Evolutionary conservation across 2,797 vertebrate genomes (phyloP).

Genomic region (Mormyrops boulengeri): DNA sequence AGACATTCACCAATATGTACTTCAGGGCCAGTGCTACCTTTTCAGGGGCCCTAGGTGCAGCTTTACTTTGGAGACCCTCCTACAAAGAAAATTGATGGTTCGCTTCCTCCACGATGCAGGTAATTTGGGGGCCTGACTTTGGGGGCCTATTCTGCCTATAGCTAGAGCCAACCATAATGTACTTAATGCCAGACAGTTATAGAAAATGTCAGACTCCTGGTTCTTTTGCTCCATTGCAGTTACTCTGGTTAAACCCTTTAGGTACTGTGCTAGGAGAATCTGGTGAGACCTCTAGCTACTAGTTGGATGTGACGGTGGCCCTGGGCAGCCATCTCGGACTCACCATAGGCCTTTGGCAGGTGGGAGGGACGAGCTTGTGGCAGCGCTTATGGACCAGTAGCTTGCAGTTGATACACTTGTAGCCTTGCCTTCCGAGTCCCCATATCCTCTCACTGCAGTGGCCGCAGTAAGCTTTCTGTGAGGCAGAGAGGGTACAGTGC

Average conservation of each 20-base stretch:
- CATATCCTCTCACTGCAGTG: constrained; percentile 98
- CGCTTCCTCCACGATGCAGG: neutral
- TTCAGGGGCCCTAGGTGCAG: neutral
- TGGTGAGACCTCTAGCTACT: neutral
- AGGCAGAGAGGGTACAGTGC: constrained; percentile 29
- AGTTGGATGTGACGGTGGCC: neutral
- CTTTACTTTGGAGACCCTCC: neutral
- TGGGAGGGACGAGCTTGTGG: constrained; percentile 86
- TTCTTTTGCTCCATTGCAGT: neutral
- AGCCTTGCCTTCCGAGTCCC: constrained; percentile 90
- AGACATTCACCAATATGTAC: neutral
- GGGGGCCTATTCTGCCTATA: neutral
- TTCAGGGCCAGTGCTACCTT: neutral
- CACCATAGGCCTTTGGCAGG: constrained; percentile 98
- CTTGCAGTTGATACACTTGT: constrained; percentile 98
- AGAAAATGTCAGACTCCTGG: neutral
- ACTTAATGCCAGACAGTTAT: neutral
- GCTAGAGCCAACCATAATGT: neutral
- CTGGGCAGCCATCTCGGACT: constrained; percentile 46
- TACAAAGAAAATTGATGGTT: neutral
- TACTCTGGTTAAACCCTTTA: neutral
- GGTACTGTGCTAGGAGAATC: neutral
- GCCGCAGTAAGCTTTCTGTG: constrained; percentile 88
- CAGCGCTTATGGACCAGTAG: constrained; percentile 97
- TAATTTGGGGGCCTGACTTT: neutral